These are phyloP conservation scores for Geococcyx californianus DNA, from an alignment of 2,113 vertebrate species.

Conservation along the genomic window DNA sequence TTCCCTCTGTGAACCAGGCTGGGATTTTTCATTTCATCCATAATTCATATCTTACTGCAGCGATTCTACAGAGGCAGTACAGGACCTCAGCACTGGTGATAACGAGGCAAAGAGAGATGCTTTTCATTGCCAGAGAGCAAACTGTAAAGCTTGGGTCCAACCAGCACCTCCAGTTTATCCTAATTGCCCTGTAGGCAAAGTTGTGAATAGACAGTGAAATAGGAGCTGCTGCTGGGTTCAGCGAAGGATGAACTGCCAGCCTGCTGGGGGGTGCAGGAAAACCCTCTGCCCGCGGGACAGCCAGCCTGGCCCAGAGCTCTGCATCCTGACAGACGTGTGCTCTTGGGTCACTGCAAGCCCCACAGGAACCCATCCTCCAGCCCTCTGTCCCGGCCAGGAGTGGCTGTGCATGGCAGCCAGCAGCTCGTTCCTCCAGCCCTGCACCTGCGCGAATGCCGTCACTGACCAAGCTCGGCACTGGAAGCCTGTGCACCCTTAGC, in stretches of 20 bases:
- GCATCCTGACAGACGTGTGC: background rate
- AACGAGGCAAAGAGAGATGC: background rate
- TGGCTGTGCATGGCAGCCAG: background rate
- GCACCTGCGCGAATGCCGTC: rapidly evolving
- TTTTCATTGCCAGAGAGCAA: background rate
- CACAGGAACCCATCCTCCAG: rapidly evolving
- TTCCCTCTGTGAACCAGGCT: conserved; percentile 31
- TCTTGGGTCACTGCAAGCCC: background rate
- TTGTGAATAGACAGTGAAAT: rapidly evolving
- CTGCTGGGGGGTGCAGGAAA: background rate
- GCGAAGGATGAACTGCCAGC: background rate
- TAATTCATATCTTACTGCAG: conserved; percentile 62
- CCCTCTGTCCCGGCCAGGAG: background rate
- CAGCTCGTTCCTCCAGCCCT: background rate
- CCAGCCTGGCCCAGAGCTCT: background rate
- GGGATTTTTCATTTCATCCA: conserved; percentile 59
- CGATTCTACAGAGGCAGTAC: background rate
- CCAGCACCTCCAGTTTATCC: background rate
- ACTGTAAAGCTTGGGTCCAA: background rate
- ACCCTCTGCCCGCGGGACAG: rapidly evolving
- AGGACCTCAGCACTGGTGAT: background rate
- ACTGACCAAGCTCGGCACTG: rapidly evolving
- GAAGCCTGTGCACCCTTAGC: rapidly evolving
- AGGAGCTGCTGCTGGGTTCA: rapidly evolving
- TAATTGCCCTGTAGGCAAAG: background rate